Percentiles rank a stretch among this genome's conserved stretches.
Conservation (phyloP, 2,888 invertebrate genomes). For the Tillus elongatus region DNA sequence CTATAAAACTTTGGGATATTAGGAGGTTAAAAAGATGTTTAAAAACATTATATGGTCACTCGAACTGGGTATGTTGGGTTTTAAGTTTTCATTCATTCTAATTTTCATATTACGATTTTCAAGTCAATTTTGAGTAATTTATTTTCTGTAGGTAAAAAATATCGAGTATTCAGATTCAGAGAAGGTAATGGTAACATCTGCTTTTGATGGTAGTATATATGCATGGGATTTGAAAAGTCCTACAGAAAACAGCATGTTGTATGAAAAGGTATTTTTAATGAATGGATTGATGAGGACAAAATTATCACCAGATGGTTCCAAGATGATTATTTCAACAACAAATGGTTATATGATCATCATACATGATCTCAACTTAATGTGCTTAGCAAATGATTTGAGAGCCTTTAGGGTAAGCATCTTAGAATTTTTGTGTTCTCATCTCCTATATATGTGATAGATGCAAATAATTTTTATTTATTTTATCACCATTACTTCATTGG, state of each 20-base stretch:
- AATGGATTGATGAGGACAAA: slow-evolving; percentile 79
- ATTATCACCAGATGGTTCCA: slow-evolving; percentile 73
- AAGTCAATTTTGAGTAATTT: slow-evolving; percentile 4
- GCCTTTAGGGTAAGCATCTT: slow-evolving; percentile 65
- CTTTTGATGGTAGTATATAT: slow-evolving; percentile 86
- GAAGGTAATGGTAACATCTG: slow-evolving; percentile 79
- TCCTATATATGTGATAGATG: no score
- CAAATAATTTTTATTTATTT: no score
- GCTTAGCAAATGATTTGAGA: slow-evolving; percentile 68
- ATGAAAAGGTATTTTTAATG: slow-evolving; percentile 78
- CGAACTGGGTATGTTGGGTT: slow-evolving; percentile 64
- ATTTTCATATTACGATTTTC: slow-evolving; percentile 1
- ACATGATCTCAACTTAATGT: slow-evolving; percentile 76
- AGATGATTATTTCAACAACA: slow-evolving; percentile 85
- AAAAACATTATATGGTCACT: slow-evolving; percentile 73
- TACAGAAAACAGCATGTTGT: slow-evolving; percentile 66
- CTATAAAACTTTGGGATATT: slow-evolving; percentile 90
- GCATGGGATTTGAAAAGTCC: slow-evolving; percentile 90
- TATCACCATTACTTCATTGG: no score
- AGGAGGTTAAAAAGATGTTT: slow-evolving; percentile 71
- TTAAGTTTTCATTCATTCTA: no score
- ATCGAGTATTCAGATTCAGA: slow-evolving; percentile 84
- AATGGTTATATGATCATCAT: slow-evolving; percentile 84
- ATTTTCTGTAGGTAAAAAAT: slow-evolving; percentile 58
- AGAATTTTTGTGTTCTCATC: no score